phyloP scores from a whole-genome alignment of 92 coral and sea anemone species.

The Porites lobata region DNA sequence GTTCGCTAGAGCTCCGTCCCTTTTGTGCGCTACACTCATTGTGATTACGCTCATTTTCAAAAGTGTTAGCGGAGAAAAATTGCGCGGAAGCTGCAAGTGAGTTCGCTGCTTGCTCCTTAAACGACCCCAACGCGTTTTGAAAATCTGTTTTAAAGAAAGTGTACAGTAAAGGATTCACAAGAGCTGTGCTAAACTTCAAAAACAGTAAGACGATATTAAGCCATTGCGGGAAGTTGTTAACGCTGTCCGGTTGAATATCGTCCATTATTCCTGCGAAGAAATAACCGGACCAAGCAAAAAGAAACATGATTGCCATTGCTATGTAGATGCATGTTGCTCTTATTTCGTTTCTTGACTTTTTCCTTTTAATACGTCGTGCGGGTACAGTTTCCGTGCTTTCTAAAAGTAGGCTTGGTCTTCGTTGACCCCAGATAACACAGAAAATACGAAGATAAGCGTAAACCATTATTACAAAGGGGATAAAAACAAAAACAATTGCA shows the following conservation, averaged over 20 bases:
- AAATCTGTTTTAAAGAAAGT: constrained; percentile 63
- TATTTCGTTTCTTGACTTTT: constrained; percentile 57
- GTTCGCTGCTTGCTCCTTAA: background rate
- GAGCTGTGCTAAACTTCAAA: constrained; percentile 68
- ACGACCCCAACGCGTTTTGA: constrained; percentile 51
- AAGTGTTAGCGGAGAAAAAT: background rate
- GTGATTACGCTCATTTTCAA: background rate
- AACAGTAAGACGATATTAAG: constrained; percentile 32
- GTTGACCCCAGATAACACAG: constrained; percentile 50
- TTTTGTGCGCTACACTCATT: background rate
- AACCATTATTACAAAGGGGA: constrained; percentile 63
- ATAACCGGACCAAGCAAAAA: constrained; percentile 71
- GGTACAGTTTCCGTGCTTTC: constrained; percentile 17
- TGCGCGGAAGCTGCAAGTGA: background rate
- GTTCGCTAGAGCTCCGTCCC: background rate
- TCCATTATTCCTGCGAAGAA: constrained; percentile 36
- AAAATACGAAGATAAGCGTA: constrained; percentile 63
- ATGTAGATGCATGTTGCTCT: constrained; percentile 64
- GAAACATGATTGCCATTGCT: constrained; percentile 59
- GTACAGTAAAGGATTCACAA: constrained; percentile 60
- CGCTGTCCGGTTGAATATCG: constrained; percentile 22
- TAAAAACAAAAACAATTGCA: constrained; percentile 44
- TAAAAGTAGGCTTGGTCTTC: constrained; percentile 36
- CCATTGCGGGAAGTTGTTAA: constrained; percentile 30
- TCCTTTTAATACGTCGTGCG: constrained; percentile 25